Evolutionary conservation across 2,797 vertebrate genomes (phyloP).

Genomic region (Semotilus atromaculatus): DNA sequence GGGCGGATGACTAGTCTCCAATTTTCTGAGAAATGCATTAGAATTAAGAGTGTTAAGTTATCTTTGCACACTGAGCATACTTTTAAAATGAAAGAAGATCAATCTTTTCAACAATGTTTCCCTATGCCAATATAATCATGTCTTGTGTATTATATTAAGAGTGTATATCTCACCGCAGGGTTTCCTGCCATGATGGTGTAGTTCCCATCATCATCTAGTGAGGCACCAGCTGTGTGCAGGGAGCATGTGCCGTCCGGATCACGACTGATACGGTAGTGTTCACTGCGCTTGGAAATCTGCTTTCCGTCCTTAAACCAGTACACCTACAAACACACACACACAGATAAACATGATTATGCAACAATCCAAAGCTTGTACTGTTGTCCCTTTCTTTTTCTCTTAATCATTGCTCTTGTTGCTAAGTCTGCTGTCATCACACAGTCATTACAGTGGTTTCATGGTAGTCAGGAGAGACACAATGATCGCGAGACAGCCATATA

Average conservation of each 20-base stretch:
- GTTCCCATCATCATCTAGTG: slow-evolving; percentile 97
- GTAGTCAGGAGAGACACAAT: slow-evolving; percentile 29
- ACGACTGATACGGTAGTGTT: slow-evolving; percentile 93
- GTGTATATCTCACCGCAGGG: slow-evolving; percentile 82
- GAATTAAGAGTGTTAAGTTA: neutral
- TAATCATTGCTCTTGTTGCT: slow-evolving; percentile 17
- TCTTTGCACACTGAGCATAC: neutral
- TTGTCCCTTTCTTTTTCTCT: neutral
- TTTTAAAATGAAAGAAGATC: neutral
- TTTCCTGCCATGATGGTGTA: slow-evolving; percentile 97
- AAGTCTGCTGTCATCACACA: slow-evolving; percentile 65
- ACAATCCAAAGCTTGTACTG: neutral
- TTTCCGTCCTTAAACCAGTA: slow-evolving; percentile 99
- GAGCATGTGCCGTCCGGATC: slow-evolving; percentile 91
- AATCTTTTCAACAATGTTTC: neutral
- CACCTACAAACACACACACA: slow-evolving; percentile 76
- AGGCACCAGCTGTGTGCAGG: slow-evolving; percentile 85
- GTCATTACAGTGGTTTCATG: slow-evolving; percentile 56
- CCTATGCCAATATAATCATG: neutral
- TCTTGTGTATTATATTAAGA: neutral
- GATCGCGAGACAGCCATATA: slow-evolving; percentile 44
- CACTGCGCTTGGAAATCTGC: slow-evolving; percentile 95
- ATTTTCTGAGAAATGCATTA: neutral
- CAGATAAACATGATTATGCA: slow-evolving; percentile 29
- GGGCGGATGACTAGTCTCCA: neutral